Evolutionary conservation across 2,888 invertebrate species (phyloP), one percentile per base, ranked within the genome.

Genomic region (Melanophora roralis): DNA sequence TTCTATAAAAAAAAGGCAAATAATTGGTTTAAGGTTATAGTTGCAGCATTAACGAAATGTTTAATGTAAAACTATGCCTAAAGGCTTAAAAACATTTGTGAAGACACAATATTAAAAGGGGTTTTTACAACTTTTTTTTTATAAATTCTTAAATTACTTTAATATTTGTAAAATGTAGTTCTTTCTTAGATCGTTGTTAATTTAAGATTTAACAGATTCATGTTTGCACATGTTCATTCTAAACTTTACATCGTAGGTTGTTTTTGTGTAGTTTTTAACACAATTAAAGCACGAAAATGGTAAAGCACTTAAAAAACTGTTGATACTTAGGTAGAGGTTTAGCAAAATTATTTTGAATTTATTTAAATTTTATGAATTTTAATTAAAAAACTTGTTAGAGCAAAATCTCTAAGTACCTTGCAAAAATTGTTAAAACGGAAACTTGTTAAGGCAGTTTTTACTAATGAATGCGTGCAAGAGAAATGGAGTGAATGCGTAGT

Each of bases 261-360:
- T 2, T 12, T 40, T 40, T 40, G 12, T 38, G 3, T 9, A 45
- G 12, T n/a, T 49, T 49, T 1, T 38, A 21, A 38, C n/a, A 19
- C 38, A 38, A 57, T 57, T 57, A 59, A 4, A 21, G 3, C 23
- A 23, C 19, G n/a, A 59, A 64, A 49, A 23, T 38, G 40, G 5
- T 19, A 64, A 19, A 60, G 23, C 59, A 43, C 27, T 60, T 36
- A 55, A 21, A 55, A 43, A 16, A 12, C 55, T 55, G 34, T 55
- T 36, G 32, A 16, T 14, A 21, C 11, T 55, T 9, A 16, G 11
- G 12, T 7, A n/a, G 27, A 12, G 36, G 36, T 36, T 55, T n/a
- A n/a, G n/a, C n/a, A n/a, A n/a, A n/a, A n/a, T n/a, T n/a, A n/a
- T 19, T 16, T 12, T 5, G 19, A 19, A 36, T 36, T 36, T 14